Conservation (phyloP, 2,888 invertebrate genomes). For the Diaprepes abbreviatus region DNA sequence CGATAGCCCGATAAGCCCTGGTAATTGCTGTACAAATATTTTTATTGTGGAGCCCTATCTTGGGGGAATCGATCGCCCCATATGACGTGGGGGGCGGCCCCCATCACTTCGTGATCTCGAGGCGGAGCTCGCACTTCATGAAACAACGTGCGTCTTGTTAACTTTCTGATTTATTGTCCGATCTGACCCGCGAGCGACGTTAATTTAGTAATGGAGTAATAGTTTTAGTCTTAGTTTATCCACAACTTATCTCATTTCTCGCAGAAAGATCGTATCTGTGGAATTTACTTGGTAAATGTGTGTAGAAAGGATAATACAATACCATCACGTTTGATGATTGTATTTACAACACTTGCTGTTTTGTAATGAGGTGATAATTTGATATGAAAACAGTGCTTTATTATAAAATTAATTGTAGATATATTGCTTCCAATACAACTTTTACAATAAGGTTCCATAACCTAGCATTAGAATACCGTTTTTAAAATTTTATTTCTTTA, state of each 20-base stretch:
- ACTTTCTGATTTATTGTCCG: slow-evolving; percentile 66
- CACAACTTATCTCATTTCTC: slow-evolving; percentile 35
- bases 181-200: slow-evolving; percentile 44
- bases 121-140: slow-evolving; percentile 66
- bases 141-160: slow-evolving; percentile 66
- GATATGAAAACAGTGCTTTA: slow-evolving; percentile 26
- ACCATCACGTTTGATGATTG: slow-evolving; percentile 45
- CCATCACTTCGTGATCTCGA: slow-evolving; percentile 64
- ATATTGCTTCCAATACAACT: neutral
- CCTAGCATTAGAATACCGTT: neutral
- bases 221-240: slow-evolving; percentile 47
- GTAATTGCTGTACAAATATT: slow-evolving; percentile 67
- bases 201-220: slow-evolving; percentile 50
- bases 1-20: slow-evolving; percentile 43
- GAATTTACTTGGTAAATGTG: slow-evolving; percentile 47
- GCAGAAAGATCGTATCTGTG: slow-evolving; percentile 43
- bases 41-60: slow-evolving; percentile 63
- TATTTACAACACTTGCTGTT: slow-evolving; percentile 42
- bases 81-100: slow-evolving; percentile 66
- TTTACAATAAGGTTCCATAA: neutral
- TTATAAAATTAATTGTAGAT: slow-evolving; percentile 8
- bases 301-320: slow-evolving; percentile 49
- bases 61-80: slow-evolving; percentile 60
- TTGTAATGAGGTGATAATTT: slow-evolving; percentile 40
- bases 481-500: no score